Evolutionary conservation across 1,140 invertebrate species (phyloP), one percentile per base, ranked within the genome.

Genomic region (Drosophila yakuba): DNA sequence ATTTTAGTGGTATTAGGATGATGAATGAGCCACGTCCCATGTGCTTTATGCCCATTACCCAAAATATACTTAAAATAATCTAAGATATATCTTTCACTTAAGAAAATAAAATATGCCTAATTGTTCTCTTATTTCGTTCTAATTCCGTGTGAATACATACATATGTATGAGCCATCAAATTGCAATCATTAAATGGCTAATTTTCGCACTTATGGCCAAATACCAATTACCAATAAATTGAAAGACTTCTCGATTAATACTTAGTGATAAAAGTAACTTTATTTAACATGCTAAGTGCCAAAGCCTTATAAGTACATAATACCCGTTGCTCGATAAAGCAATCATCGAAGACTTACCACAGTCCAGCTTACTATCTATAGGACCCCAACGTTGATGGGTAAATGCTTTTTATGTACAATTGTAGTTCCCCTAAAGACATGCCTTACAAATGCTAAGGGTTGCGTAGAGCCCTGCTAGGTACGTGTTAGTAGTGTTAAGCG

Each of bases 221-320:
- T 32, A 74, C 63, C 62, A 55, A 80, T 78, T 52, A 60, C 41
- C 63, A 83, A 62, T 75, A 64, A 64, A 55, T 63, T 77, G 50
- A 82, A 62, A 52, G 57, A 58, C 43, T 71, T 52, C 51, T 48
- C 43, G 11, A 47, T 32, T 58, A 51, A 66, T 44, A 54, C 72
- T 48, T 58, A 59, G 50, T 50, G 51, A 47, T 81, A 74, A 81
- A 67, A 69, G 69, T 59, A 67, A 48, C 63, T 86, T 86, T 85
- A 85, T 85, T 85, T 52, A 56, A 81, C 45, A 61, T 62, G 76
- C 83, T 81, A 81, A 86, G 63, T 63, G 43, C 44, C 51, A 62
- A 61, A 68, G 57, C 73, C 74, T 77, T 72, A 50, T 58, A 44
- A 48, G 45, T 39, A 75, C 23, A 66, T 67, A 63, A 77, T 62